Evolutionary conservation across 2,113 vertebrate species (phyloP).

Genomic region (Triplophysa tibetana): DNA sequence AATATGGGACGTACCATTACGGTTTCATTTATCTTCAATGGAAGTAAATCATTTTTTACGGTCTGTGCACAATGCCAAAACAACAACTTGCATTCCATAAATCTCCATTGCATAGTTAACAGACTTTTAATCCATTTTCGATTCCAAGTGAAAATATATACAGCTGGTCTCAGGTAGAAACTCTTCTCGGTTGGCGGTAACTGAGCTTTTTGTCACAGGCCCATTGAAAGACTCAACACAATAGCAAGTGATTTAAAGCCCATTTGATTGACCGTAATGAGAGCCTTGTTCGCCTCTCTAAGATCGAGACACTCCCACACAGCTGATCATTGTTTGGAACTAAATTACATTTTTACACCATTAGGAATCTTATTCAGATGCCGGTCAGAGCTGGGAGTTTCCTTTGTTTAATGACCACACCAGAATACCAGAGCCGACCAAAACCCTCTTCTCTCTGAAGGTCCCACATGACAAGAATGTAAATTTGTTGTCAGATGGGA

Average conservation of each 20-base stretch:
- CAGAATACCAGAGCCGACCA: constrained; percentile 10
- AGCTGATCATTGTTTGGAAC: constrained; percentile 32
- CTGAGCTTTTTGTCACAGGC: background rate
- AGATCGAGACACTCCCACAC: constrained; percentile 31
- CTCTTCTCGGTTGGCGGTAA: background rate
- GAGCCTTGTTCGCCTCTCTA: constrained; percentile 6
- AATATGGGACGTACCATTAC: too few relatives aligned
- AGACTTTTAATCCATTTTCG: too few relatives aligned
- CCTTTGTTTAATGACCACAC: constrained; percentile 34
- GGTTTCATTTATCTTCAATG: too few relatives aligned
- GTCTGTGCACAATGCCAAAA: too few relatives aligned
- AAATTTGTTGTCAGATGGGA: constrained; percentile 30
- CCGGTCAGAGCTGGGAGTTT: constrained; percentile 23
- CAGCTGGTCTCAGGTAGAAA: background rate
- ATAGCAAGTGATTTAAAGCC: constrained; percentile 10
- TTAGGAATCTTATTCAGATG: constrained; percentile 29
- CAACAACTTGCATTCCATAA: too few relatives aligned
- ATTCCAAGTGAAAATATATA: background rate
- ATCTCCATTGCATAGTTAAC: too few relatives aligned
- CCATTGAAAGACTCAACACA: background rate
- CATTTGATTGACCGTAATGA: constrained; percentile 27
- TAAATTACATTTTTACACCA: constrained; percentile 31
- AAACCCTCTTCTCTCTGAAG: constrained; percentile 11
- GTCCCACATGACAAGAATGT: constrained; percentile 3
- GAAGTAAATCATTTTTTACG: too few relatives aligned